Base-by-base conservation (phyloP, 2,888 invertebrate species). In the Panzeria rudis region DNA sequence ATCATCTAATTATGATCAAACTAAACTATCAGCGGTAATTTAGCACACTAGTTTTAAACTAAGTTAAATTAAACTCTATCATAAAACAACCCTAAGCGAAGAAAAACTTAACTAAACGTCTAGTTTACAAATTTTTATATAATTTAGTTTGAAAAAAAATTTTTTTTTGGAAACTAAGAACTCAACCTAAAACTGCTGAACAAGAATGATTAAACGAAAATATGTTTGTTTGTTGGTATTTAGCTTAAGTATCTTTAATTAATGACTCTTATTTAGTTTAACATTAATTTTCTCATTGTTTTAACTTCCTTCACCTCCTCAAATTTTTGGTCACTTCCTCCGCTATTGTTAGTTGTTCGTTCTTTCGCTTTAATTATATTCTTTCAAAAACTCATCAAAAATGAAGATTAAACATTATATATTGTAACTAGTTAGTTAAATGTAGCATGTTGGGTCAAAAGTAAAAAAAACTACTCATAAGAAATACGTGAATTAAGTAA, bases 251-350 rank as follows among this genome's bases (percentile, higher is more conserved):
- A 85, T 69, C 76, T 73, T 69, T 78, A 78, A 82, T 82, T 82
- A 82, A 85, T 85, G 84, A 82, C 73, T 85, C 56, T 73, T 78
- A 78, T 85, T 85, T 85, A 85, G 72, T 73, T 78, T 38, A 47
- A 82, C 81, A 82, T 82, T 84, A 84, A 84, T 84, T 80, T 78
- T 82, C 52, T 64, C 78, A 82, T 82, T 85, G 73, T 82, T 77
- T 73, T 23, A 73, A 71, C 69, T 78, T 69, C 73, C 76, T 72
- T 54, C 72, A 54, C 41, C 68, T 72, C 72, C 32, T 68, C 72
- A n/a, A 54, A n/a, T 25, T 64, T 64, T 54, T 35, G 56, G 54
- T 50, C 38, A 80, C 15, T 80, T 72, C 64, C 71, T 72, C 47
- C 64, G 11, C 23, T 54, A n/a, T 41, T 50, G 23, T 9, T 44